Base-by-base conservation (phyloP, 2,888 invertebrate genomes). In the Hypsopygia costalis region DNA sequence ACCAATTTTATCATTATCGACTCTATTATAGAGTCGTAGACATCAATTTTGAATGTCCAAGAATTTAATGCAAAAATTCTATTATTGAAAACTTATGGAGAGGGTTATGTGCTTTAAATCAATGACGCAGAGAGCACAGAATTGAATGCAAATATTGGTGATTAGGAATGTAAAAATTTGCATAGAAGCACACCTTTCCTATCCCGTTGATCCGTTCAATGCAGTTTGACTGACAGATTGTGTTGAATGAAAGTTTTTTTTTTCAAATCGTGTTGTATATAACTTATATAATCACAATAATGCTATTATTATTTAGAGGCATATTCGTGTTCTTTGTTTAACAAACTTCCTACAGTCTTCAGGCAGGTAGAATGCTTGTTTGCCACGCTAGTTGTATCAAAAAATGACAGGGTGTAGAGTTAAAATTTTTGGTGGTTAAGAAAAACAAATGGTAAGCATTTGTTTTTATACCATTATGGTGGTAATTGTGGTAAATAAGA, bases 171-270 rank as follows among this genome's bases (percentile, higher is more conserved):
- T 22, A 39, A 44, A 77, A 86, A 87, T 87, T 87, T 86, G 86
- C 86, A 87, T 87, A 86, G 70, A 55, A 52, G 79, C 80, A 78
- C 87, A 87, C 86, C 86, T 87, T 87, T 83, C 86, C 86, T 87
- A 86, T 83, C 62, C 46, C 66, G 63, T 66, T 77, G 81, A 82
- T 83, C 78, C 83, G 69, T 77, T 78, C 69, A 70, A 75, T 81
- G 79, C 78, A 79, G 69, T 74, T 85, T 86, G 86, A 86, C 76
- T 83, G 86, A 85, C 87, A 79, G 72, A 56, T 73, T 62, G 57
- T 43, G 58, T 60, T 74, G 59, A 68, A 72, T 62, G 47, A 55
- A 46, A 38, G 44, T 55, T 29, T 36, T 33, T 36, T 20, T 16
- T 16, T 16, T 2, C 16, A 16, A 16, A 16, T 4, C 16, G 4